Evolutionary conservation across 2,888 invertebrate genomes (phyloP), one percentile per base, ranked within the genome.

Genomic region (Rotaria socialis): DNA sequence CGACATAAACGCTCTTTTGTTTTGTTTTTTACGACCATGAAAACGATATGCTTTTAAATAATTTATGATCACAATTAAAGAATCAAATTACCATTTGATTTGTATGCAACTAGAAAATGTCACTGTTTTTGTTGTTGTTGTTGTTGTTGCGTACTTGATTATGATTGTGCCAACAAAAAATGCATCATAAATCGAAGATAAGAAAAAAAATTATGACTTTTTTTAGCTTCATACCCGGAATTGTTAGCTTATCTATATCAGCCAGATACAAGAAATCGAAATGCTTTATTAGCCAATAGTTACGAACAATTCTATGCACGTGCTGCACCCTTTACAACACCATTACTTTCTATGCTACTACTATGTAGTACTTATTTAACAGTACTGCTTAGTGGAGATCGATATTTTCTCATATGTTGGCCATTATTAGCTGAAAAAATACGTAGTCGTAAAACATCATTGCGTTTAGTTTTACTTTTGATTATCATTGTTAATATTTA

Each of bases 291-390:
- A 47, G 80, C 80, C 11, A 47, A 80, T 80, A 19, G 11, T 80
- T 80, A 80, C 4, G 80, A 80, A 80, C 80, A 80, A 80, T 80
- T 80, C 5, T 80, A 80, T 80, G 80, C 80, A 5, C 80, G 47
- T 47, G 80, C 19, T 24, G 80, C 80, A 11, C 80, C 80, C 19
- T 80, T 47, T 14, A 43, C 80, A n/a, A 80, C 80, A n/a, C 80
- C 80, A 80, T 14, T 80, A 80, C 47, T 80, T 14, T 80, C 80
- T 16, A 80, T 80, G 80, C 80, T 80, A 4, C 47, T 80, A n/a
- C n/a, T 80, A 7, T 80, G 80, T 47, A 80, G 80, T n/a, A 80
- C 80, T 47, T 80, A 80, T 47, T 80, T 80, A 80, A 80, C 80
- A 43, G 80, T 80, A 0, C 80, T 80, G 47, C 47, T 80, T 47